Evolutionary conservation across 2,113 vertebrate species (phyloP).

Genomic region (Lepidothrix coronata): DNA sequence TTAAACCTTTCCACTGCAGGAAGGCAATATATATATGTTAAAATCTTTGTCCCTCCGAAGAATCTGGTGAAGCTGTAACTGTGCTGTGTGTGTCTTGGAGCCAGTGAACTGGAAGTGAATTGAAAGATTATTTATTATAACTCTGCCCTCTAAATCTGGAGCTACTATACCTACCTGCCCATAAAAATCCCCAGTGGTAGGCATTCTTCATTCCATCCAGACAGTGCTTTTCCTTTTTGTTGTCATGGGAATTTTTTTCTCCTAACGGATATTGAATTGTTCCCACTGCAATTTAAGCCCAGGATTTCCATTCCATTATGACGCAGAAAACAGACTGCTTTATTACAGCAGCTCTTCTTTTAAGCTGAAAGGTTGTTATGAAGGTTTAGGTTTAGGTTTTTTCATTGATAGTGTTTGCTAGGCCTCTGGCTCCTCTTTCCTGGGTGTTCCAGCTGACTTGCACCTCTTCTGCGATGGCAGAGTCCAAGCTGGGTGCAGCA

Average conservation of each 20-base stretch:
- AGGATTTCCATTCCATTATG: neutral
- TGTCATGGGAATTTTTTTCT: neutral
- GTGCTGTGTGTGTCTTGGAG: rapidly evolving
- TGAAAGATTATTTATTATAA: neutral
- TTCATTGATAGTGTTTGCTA: neutral
- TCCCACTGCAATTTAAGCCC: neutral
- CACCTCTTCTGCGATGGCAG: neutral
- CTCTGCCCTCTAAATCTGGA: neutral
- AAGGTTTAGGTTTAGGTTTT: neutral
- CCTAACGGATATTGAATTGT: neutral
- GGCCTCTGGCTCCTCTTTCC: neutral
- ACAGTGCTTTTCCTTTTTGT: neutral
- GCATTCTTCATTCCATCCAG: neutral
- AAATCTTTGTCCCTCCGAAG: neutral
- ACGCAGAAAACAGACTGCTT: neutral
- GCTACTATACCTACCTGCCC: neutral
- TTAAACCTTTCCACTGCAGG: neutral
- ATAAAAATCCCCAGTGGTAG: neutral
- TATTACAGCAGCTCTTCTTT: neutral
- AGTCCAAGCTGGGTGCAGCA: neutral
- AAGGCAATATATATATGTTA: neutral
- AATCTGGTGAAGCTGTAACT: neutral
- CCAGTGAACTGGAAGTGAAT: neutral
- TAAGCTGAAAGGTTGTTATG: neutral
- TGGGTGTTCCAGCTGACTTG: neutral